These are phyloP conservation scores for Cotesia chilonis DNA, from an alignment of 1,140 invertebrate species.

Conservation along the genomic window DNA sequence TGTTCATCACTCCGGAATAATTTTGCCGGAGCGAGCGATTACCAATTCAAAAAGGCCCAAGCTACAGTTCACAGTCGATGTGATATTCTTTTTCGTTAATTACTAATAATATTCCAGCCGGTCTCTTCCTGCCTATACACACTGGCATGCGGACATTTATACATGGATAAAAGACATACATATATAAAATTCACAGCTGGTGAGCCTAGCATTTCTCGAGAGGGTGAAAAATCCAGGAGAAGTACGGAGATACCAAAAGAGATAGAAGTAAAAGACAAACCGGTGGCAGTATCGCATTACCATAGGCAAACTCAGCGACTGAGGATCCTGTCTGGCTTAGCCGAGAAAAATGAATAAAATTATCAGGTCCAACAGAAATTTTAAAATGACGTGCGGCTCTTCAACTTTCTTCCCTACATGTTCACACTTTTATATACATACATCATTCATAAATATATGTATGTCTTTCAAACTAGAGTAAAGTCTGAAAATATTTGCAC, in stretches of 20 bases:
- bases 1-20: conserved; percentile 25
- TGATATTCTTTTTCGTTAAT: conserved; percentile 57
- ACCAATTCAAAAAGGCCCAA: conserved; percentile 40
- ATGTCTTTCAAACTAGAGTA: not conserved
- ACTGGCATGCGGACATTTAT: conserved; percentile 2
- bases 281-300: conserved; percentile 53
- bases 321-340: conserved; percentile 45
- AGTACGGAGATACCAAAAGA: conserved; percentile 21
- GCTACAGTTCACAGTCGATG: conserved; percentile 18
- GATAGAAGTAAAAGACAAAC: conserved; percentile 31
- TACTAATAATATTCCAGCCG: conserved; percentile 67
- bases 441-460: not conserved
- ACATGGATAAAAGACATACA: not conserved
- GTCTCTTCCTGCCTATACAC: not conserved
- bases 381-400: conserved; percentile 27
- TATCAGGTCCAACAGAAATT: conserved; percentile 48
- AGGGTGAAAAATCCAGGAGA: conserved; percentile 48
- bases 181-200: conserved; percentile 19
- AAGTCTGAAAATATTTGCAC: not conserved
- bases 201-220: conserved; percentile 22
- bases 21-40: conserved; percentile 24
- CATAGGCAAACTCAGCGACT: conserved; percentile 63
- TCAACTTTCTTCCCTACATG: conserved; percentile 19
- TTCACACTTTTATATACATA: not conserved
- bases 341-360: conserved; percentile 68